Base-by-base conservation (phyloP, 2,797 vertebrate species). In the Mus spretus region DNA sequence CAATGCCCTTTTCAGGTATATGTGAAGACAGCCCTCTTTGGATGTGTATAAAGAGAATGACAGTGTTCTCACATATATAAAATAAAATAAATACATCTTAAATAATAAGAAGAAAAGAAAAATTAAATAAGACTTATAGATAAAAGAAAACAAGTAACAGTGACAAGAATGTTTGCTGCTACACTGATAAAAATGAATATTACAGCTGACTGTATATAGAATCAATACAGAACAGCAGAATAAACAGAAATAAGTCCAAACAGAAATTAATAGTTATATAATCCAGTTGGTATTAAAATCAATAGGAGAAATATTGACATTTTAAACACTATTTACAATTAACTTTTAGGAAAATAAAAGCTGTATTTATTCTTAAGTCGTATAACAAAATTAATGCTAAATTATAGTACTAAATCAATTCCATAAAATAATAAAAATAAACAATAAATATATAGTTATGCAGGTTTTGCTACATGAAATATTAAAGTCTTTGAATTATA, bases 221-320 rank as follows among this genome's bases (percentile, higher is more conserved):
- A 55, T 40, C 34, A 93, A 85, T 40, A 84, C 72, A 55, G 6
- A 77, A 70, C 79, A 92, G 28, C 34, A 72, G 59, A 50, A 96
- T 82, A 93, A 44, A 1, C 10, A 44, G 24, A 89, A 95, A 37
- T 6, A 72, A n/a, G 2, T 8, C 20, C 24, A 93, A 83, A 79
- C 4, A 65, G 8, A 75, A 81, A 14, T 78, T 61, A 67, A 1
- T 70, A 79, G 15, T 4, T 34, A 65, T 78, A 40, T 65, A 91
- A 67, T 75, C 37, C 22, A 89, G 11, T 57, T 12, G 11, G 24
- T 74, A 84, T 74, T 85, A 85, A 95, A 96, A 93, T 65, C 31
- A 91, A 28, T 82, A 8, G 4, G 1, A 89, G 34, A 82, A 93
- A 53, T 84, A 70, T 61, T 7, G 59, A 93, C 67, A 74, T 91